These are phyloP conservation scores for Calosoma granatense DNA, from an alignment of 1,140 invertebrate species.

Conservation along the genomic window DNA sequence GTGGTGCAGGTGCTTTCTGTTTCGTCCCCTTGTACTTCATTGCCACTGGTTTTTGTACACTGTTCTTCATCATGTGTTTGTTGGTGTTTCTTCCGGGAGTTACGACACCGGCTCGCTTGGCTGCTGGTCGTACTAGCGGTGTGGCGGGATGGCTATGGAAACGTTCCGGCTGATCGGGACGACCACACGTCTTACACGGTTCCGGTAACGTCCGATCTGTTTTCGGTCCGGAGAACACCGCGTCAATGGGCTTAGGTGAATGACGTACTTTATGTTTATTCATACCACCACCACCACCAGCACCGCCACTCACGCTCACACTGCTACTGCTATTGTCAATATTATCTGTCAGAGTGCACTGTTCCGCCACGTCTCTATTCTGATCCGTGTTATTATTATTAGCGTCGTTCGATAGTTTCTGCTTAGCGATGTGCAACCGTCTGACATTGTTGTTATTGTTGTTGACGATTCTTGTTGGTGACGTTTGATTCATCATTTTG, in stretches of 20 bases:
- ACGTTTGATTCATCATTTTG: conserved; percentile 11
- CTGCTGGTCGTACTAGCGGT: conserved; percentile 13
- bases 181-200: conserved; percentile 46
- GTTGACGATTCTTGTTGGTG: background rate
- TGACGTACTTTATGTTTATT: background rate
- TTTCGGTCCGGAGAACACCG: conserved; percentile 25
- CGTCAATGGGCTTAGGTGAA: conserved; percentile 19
- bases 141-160: conserved; percentile 47
- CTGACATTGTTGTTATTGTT: conserved; percentile 12
- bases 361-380: background rate
- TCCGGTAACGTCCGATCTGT: conserved; percentile 30
- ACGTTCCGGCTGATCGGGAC: conserved; percentile 43
- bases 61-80: conserved; percentile 24
- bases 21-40: conserved; percentile 36
- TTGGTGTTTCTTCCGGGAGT: conserved; percentile 7
- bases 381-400: conserved; percentile 22
- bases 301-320: background rate
- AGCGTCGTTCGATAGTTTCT: conserved; percentile 17
- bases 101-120: conserved; percentile 21
- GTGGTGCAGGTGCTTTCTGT: background rate
- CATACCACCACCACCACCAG: background rate
- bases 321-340: background rate
- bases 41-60: conserved; percentile 42
- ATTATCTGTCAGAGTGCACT: background rate
- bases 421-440: background rate